phyloP scores from a whole-genome alignment of 2,797 vertebrate species.

The Enteromius radiatus region DNA sequence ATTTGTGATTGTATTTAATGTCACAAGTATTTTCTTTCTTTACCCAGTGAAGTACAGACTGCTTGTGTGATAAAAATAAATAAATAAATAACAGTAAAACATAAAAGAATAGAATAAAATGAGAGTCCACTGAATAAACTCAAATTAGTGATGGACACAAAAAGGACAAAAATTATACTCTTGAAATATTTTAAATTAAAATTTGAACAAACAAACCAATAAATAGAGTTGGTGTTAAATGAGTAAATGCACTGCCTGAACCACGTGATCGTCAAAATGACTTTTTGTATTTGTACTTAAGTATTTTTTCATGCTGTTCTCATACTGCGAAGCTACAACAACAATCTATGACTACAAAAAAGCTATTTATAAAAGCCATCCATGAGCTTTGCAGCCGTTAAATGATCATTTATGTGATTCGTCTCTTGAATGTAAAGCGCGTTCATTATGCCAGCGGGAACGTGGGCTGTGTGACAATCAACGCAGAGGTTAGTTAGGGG shows the following conservation, averaged over 20 bases:
- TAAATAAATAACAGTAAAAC: neutral
- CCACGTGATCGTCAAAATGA: neutral
- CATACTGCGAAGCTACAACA: conserved; percentile 19
- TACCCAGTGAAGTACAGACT: neutral
- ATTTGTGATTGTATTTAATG: neutral
- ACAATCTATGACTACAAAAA: conserved; percentile 27
- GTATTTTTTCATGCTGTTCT: neutral
- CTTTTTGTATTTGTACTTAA: no score
- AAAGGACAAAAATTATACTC: neutral
- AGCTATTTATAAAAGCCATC: conserved; percentile 10
- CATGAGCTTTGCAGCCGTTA: conserved; percentile 44
- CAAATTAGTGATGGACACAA: neutral
- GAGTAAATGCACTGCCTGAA: neutral
- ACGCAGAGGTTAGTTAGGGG: conserved; percentile 62
- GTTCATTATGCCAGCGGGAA: conserved; percentile 65
- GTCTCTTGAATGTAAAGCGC: conserved; percentile 52
- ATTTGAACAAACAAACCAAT: neutral
- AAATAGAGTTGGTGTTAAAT: neutral
- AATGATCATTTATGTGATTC: conserved; percentile 52
- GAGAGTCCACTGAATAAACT: neutral
- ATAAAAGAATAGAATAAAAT: neutral
- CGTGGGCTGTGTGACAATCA: conserved; percentile 67
- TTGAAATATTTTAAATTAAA: neutral
- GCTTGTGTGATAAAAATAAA: neutral
- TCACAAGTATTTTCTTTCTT: neutral